phyloP scores from a whole-genome alignment of 2,888 invertebrate species.

The Dromius quadrimaculatus region DNA sequence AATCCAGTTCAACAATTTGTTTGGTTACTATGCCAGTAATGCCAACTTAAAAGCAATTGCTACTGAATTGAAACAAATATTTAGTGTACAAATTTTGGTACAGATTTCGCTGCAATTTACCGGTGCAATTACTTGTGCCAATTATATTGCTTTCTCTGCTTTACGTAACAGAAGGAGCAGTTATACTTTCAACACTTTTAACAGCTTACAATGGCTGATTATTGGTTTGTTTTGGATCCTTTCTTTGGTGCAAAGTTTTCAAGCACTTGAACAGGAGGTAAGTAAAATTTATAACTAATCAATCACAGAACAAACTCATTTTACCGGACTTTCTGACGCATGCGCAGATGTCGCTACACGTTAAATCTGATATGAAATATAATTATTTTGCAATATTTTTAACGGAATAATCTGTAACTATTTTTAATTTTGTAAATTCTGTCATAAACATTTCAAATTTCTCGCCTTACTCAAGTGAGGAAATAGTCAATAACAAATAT shows the following conservation, averaged over 20 bases:
- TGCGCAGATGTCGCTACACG: too few species aligned
- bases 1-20: not conserved
- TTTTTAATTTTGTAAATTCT: too few species aligned
- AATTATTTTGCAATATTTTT: too few species aligned
- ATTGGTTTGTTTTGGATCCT: slow-evolving; percentile 1
- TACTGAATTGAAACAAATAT: not conserved
- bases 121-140: not conserved
- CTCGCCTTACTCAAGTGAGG: too few species aligned
- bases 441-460: too few species aligned
- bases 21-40: not conserved
- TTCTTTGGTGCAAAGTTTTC: not conserved
- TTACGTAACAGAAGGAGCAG: not conserved
- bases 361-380: too few species aligned
- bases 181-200: not conserved
- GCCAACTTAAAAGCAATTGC: not conserved
- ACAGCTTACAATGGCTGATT: not conserved
- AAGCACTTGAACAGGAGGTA: not conserved
- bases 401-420: too few species aligned
- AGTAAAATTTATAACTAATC: too few species aligned
- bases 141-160: slow-evolving; percentile 7
- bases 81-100: slow-evolving; percentile 4
- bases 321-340: too few species aligned
- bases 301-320: too few species aligned
- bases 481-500: too few species aligned
- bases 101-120: slow-evolving; percentile 4